Base-by-base conservation (phyloP, 2,888 invertebrate genomes). In the Caenorhabditis afra region DNA sequence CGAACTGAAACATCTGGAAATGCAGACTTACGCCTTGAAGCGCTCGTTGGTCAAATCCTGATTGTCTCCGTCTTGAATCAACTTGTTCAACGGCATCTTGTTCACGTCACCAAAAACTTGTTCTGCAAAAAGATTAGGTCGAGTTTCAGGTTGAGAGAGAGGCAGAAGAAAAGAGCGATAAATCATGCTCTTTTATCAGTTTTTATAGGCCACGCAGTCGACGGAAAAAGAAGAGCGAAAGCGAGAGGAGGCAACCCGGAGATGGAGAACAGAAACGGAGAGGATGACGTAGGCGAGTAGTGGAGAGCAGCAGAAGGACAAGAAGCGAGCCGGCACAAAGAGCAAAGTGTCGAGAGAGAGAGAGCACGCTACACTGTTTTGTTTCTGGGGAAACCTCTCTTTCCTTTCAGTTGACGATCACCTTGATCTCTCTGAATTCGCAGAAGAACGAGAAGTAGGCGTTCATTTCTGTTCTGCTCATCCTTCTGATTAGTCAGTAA, bases 21-120 rank as follows among this genome's bases (percentile, higher is more conserved):
- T 7, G 29, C 4, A 3, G 29, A 62, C 62, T 47, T 67, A 84
- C 45, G 81, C 76, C 50, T 82, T 82, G 52, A 68, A 66, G 29
- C 87, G 64, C 49, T 87, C 87, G 20, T 82, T 71, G 10, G 84
- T 83, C 74, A 87, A 68, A 67, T 86, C 86, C 22, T 83, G 83
- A 66, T 87, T 86, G 74, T 86, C 85, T 23, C 80, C 80, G 35
- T 71, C 77, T 22, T 73, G 73, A 64, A 85, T 85, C 39, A 68
- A 68, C 39, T 73, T 76, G 64, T 85, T 85, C 79, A 84, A 50
- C 20, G 79, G 67, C 79, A 74, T 79, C 10, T 14, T 49, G 14
- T 16, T 11, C 16, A 39, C 20, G 57, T 29, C 29, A 29, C 29
- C 29, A 29, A n/a, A n/a, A n/a, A 29, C 29, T 29, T 29, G 29